Evolutionary conservation across 2,888 invertebrate species (phyloP).

Genomic region (Ectropis crepuscularia): DNA sequence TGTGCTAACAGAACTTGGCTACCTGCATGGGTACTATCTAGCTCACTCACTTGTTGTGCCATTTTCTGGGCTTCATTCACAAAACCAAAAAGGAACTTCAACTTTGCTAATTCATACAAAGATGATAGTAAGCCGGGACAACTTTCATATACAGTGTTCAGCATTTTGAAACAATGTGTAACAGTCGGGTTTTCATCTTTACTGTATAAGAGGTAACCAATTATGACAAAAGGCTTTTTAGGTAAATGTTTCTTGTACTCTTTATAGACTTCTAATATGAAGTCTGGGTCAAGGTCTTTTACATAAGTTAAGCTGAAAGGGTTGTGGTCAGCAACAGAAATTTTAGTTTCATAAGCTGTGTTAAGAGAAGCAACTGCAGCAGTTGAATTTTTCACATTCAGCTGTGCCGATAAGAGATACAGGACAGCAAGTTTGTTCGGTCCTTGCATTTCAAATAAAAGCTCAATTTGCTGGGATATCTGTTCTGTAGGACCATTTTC

Average conservation of each 20-base stretch:
- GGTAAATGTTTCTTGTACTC: constrained; percentile 91
- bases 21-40: constrained; percentile 92
- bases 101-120: constrained; percentile 89
- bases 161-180: constrained; percentile 85
- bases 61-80: constrained; percentile 88
- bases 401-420: constrained; percentile 88
- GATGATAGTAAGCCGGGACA: constrained; percentile 92
- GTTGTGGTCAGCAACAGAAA: constrained; percentile 69
- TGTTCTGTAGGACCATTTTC: constrained; percentile 90
- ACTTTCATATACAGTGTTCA: constrained; percentile 89
- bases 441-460: constrained; percentile 92
- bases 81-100: constrained; percentile 93
- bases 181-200: constrained; percentile 78
- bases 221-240: constrained; percentile 81
- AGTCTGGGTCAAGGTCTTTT: constrained; percentile 92
- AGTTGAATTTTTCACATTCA: constrained; percentile 80
- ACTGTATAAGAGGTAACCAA: constrained; percentile 72
- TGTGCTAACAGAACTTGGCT: constrained; percentile 94
- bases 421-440: constrained; percentile 88
- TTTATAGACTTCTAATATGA: constrained; percentile 90
- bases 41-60: constrained; percentile 89
- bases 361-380: constrained; percentile 86
- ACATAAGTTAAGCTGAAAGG: constrained; percentile 92
- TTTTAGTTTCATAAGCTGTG: constrained; percentile 85
- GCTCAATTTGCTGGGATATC: constrained; percentile 93